Percentiles rank a stretch among this genome's conserved stretches.
Conservation (phyloP, 2,888 invertebrate genomes). For the Cheilosia impressa region DNA sequence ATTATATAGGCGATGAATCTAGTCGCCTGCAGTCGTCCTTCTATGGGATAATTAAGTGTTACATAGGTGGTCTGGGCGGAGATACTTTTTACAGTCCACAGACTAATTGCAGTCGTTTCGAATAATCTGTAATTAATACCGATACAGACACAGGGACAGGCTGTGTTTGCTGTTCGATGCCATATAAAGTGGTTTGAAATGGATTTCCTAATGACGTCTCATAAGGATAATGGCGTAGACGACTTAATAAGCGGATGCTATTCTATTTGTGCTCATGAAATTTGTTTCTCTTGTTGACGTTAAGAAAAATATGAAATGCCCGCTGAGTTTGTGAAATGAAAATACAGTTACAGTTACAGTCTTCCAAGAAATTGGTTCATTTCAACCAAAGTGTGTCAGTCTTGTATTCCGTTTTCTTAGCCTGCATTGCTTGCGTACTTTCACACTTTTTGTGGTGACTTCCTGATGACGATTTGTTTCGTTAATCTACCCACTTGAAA, state of each 20-base stretch:
- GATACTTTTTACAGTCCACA: neutral
- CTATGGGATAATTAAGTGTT: conserved; percentile 39
- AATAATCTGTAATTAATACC: conserved; percentile 29
- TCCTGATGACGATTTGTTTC: conserved; percentile 41
- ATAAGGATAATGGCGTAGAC: conserved; percentile 21
- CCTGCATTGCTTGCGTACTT: conserved; percentile 6
- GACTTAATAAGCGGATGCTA: neutral
- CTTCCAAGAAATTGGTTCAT: neutral
- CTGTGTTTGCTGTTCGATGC: neutral
- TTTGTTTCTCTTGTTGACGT: no score
- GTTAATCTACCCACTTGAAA: conserved; percentile 8
- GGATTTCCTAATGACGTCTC: conserved; percentile 19
- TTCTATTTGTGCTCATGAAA: neutral
- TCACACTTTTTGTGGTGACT: conserved; percentile 29
- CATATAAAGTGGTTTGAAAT: conserved; percentile 9
- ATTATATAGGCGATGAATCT: neutral
- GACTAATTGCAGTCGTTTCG: conserved; percentile 8
- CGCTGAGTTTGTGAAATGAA: neutral
- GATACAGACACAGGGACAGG: neutral
- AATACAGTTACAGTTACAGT: neutral
- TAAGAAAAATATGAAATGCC: neutral
- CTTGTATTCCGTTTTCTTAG: neutral
- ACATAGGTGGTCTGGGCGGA: neutral
- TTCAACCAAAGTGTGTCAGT: conserved; percentile 29
- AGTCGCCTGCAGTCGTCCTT: conserved; percentile 36